These are phyloP conservation scores for Cochlearius cochlearius DNA, from an alignment of 2,113 vertebrate species.

Conservation along the genomic window DNA sequence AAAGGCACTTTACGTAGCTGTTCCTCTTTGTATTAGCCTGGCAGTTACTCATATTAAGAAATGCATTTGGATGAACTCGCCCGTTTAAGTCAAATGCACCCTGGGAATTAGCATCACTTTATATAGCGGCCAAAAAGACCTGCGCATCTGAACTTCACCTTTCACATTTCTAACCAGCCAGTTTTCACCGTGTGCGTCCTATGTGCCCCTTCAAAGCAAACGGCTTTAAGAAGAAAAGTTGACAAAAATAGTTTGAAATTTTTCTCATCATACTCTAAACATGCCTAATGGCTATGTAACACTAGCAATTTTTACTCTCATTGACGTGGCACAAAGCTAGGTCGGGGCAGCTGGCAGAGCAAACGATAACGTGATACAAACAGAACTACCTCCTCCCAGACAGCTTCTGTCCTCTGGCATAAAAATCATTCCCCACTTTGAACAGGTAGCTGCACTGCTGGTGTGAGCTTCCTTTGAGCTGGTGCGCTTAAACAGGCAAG, in stretches of 20 bases:
- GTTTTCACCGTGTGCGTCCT: neutral
- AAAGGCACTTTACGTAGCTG: neutral
- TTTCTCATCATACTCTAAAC: neutral
- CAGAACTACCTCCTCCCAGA: neutral
- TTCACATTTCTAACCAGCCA: neutral
- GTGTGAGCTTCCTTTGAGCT: neutral
- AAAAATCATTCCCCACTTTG: neutral
- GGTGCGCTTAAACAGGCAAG: neutral
- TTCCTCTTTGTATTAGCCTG: neutral
- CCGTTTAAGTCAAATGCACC: neutral
- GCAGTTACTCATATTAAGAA: neutral
- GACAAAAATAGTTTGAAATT: neutral
- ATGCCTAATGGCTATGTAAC: neutral
- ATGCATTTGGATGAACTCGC: neutral
- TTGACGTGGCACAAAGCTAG: neutral
- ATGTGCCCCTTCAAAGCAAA: neutral
- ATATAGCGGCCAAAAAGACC: neutral
- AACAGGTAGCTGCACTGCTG: neutral
- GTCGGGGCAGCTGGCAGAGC: neutral
- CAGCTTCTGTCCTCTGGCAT: neutral
- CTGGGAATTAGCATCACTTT: neutral
- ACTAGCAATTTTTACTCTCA: neutral
- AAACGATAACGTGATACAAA: neutral
- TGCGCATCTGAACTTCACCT: neutral
- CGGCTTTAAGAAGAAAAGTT: neutral